A percentile compares a stretch with the other conserved stretches of the same genome.
Conservation (phyloP, 2,797 vertebrate species). For the Simalia tracyae region DNA sequence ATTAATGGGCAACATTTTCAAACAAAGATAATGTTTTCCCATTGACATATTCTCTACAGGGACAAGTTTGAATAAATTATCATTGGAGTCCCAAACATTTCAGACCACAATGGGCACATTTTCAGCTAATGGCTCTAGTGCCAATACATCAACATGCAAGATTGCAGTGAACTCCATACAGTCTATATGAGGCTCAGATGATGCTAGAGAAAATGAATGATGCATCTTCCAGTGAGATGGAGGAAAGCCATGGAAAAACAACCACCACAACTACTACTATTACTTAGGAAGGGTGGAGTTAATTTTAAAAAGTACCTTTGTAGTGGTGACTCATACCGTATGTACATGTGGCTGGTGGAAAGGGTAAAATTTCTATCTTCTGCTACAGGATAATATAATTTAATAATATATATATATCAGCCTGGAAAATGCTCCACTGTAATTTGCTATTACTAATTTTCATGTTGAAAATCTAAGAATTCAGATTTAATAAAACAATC, state of each 20-base stretch:
- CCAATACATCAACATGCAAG: not conserved
- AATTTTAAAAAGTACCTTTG: too few relatives aligned
- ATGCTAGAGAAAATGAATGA: too few relatives aligned
- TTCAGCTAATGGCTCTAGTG: not conserved
- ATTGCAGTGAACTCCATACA: not conserved
- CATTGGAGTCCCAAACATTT: not conserved
- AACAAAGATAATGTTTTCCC: not conserved
- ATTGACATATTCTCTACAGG: not conserved
- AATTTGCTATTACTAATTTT: not conserved
- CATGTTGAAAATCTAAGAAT: not conserved
- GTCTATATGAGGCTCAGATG: not conserved
- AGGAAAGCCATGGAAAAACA: too few relatives aligned
- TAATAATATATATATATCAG: not conserved
- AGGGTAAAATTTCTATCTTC: too few relatives aligned
- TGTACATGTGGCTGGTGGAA: too few relatives aligned
- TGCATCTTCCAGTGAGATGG: too few relatives aligned
- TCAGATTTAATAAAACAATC: not conserved
- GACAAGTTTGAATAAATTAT: not conserved
- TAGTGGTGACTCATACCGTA: too few relatives aligned
- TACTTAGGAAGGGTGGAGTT: too few relatives aligned
- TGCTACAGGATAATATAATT: not conserved
- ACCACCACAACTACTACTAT: too few relatives aligned
- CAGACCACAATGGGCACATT: not conserved
- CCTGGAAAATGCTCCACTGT: not conserved
- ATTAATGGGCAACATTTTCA: not conserved